These are phyloP conservation scores for Chondrosia reniformis DNA, from an alignment of 37 sponge, comb jelly and placozoan species.

Conservation along the genomic window DNA sequence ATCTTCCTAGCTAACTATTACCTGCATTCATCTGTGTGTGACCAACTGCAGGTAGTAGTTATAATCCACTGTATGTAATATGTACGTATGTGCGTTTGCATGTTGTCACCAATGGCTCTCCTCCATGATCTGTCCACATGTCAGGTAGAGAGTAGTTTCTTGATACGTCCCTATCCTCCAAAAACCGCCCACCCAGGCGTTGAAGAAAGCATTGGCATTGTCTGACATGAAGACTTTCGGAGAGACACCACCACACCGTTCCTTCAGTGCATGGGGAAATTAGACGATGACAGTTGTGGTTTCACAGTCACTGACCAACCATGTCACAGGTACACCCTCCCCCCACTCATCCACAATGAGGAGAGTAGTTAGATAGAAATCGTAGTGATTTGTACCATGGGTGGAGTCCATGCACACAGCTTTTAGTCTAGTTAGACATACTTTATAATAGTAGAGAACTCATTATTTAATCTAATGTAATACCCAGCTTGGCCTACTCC, in stretches of 20 bases:
- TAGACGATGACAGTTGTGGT: constrained; percentile 17
- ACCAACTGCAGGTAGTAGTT: no score
- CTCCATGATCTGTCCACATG: constrained; percentile 64
- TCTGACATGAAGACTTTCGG: constrained; percentile 44
- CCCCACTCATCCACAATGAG: constrained; percentile 61
- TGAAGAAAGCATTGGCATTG: constrained; percentile 48
- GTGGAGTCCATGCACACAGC: constrained; percentile 32
- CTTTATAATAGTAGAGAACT: no score
- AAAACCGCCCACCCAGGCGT: constrained; percentile 50
- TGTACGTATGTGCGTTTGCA: no score
- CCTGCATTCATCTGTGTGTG: no score
- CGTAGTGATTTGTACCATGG: constrained; percentile 38
- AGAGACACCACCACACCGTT: constrained; percentile 15
- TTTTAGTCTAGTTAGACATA: no score
- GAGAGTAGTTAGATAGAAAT: constrained; percentile 33
- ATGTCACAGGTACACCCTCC: constrained; percentile 61
- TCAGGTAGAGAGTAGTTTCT: constrained; percentile 43
- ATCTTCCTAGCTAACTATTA: no score
- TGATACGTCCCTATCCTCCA: constrained; percentile 16
- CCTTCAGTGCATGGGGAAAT: constrained; percentile 27
- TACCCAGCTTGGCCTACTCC: no score
- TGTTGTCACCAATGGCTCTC: constrained; percentile 9
- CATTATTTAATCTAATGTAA: no score
- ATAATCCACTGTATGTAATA: no score
- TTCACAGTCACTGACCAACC: constrained; percentile 35